Conservation (phyloP, 2,797 vertebrate genomes). For the Calcarius lapponicus region DNA sequence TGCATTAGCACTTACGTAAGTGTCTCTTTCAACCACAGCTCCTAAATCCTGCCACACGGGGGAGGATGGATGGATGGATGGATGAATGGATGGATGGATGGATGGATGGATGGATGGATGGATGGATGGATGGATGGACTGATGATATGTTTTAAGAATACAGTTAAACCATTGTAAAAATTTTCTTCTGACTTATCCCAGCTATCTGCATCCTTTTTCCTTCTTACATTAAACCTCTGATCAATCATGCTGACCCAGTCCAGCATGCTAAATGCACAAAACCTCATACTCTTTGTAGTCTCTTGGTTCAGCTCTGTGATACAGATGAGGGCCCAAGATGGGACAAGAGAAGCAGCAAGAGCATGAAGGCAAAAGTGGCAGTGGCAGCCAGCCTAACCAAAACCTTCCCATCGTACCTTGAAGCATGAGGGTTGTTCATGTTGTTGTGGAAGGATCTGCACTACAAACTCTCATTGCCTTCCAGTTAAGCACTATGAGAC, state of each 20-base stretch:
- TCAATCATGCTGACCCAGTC: not conserved
- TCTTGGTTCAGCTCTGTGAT: not conserved
- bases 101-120: not conserved
- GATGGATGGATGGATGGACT: too few relatives aligned
- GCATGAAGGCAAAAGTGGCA: not conserved
- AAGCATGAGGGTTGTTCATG: accelerated
- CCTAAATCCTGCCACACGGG: not conserved
- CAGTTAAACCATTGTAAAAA: not conserved
- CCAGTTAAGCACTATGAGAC: not conserved
- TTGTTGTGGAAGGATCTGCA: not conserved
- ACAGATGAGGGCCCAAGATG: accelerated
- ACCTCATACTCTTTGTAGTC: not conserved
- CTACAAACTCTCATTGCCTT: not conserved
- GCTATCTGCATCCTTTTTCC: not conserved
- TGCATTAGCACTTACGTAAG: not conserved
- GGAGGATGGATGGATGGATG: not conserved
- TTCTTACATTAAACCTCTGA: not conserved
- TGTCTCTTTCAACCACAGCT: not conserved
- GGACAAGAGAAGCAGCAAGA: not conserved
- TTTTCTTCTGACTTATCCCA: not conserved
- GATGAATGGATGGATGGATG: not conserved
- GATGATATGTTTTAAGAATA: not conserved
- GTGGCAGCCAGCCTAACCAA: not conserved
- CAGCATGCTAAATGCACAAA: not conserved
- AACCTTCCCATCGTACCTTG: not conserved